Evolutionary conservation across 2,113 vertebrate species (phyloP), one percentile per base, ranked within the genome.

Genomic region (Callaeas wilsoni): DNA sequence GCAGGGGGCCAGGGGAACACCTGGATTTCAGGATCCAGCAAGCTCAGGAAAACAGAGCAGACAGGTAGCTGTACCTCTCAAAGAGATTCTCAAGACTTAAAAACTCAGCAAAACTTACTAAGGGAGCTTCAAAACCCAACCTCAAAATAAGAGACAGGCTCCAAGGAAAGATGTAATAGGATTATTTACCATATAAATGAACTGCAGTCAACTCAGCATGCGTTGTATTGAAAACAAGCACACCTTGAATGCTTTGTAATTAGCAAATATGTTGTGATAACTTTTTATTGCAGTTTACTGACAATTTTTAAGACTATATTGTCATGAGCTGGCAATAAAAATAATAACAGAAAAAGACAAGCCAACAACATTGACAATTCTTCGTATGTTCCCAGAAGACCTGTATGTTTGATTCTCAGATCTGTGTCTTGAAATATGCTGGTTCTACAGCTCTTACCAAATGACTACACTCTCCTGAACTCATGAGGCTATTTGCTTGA

Each of bases 1-100:
- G 49, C 2, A 1, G 1, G 1, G 10, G 20, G 29, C 30, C 27
- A 33, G 23, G 33, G 9, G 9, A 78, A 55, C 0, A 0, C 12
- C 20, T 7, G 32, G 20, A 65, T 60, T 75, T 85, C 62, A 37
- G 49, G 46, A 87, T 4, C 5, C 4, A 1, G 32, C 16, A 17
- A 56, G 35, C 23, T 71, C 26, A 49, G 19, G 39, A 69, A 53
- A 73, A 73, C 4, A 16, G n/a, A 70, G 63, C 32, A 75, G 64
- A 52, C 25, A 17, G 39, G n/a, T 12, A 69, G n/a, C 17, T 75
- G 30, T 26, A 19, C 70, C 78, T 78, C 37, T 56, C 26, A 33
- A 57, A 71, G 23, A 26, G 33, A 53, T 32, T 41, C 52, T 67
- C 32, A 30, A 32, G 39, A 64, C 39, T 55, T 50, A 32, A 67